Evolutionary conservation across 2,888 invertebrate species (phyloP).

Genomic region (Tryphoninae sp.): DNA sequence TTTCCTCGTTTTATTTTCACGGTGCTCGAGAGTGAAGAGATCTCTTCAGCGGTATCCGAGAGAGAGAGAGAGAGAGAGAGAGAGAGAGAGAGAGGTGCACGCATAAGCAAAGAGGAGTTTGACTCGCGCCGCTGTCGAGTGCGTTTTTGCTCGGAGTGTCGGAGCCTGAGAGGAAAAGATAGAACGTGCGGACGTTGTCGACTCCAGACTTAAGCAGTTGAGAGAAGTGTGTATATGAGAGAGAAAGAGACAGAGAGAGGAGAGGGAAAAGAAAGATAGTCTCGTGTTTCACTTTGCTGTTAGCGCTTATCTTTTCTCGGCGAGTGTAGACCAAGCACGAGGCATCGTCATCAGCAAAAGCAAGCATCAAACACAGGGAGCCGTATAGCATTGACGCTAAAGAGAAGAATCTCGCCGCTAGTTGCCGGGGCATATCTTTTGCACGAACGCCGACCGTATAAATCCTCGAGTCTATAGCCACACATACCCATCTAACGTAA

Average conservation of each 20-base stretch:
- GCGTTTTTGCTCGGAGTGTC: constrained; percentile 20
- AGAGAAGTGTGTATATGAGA: background rate
- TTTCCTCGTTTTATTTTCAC: constrained; percentile 18
- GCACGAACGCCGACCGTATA: constrained; percentile 38
- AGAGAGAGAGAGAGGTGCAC: background rate
- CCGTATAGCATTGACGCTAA: background rate
- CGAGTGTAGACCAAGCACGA: constrained; percentile 26
- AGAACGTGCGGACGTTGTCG: constrained; percentile 39
- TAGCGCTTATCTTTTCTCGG: constrained; percentile 58
- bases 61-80: background rate
- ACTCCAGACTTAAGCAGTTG: background rate
- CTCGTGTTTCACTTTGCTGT: constrained; percentile 61
- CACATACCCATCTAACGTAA: constrained; percentile 2
- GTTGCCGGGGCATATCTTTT: constrained; percentile 29
- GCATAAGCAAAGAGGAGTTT: constrained; percentile 37
- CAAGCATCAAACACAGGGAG: constrained; percentile 42
- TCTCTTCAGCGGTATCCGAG: constrained; percentile 19
- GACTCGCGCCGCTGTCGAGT: constrained; percentile 37
- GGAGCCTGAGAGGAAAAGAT: constrained; percentile 37
- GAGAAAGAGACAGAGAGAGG: background rate
- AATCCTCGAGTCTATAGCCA: constrained; percentile 19
- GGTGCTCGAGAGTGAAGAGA: constrained; percentile 6
- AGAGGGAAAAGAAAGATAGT: constrained; percentile 14
- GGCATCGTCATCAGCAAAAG: constrained; percentile 21
- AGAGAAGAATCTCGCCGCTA: constrained; percentile 22